Evolutionary conservation across 2,888 invertebrate species (phyloP), one percentile per base, ranked within the genome.

Genomic region (Cerastis rubricosa): DNA sequence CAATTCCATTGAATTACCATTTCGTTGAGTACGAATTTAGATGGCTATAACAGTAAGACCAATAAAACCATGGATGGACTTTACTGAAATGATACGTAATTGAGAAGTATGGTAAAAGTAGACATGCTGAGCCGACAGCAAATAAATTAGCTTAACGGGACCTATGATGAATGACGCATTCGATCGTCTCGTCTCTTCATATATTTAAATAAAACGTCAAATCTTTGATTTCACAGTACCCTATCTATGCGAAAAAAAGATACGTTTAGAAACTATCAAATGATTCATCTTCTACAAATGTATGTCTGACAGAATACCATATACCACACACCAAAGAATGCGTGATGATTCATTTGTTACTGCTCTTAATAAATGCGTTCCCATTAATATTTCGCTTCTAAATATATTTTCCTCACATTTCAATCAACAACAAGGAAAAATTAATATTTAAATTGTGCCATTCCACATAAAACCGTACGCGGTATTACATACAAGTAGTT

Each of bases 401-500:
- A 17, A 51, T 40, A 4, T 19, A 43, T 12, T 54, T 47, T 71
- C 54, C 71, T 54, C 14, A 5, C 59, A 9, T 5, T 40, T 9
- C 9, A 11, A 22, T 19, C 7, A 64, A 71, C 9, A 47, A 49
- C 40, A 45, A 57, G 78, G 65, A 71, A 72, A 66, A 59, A 54
- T 73, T 70, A 12, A 29, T 47, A 29, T 12, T 29, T 14, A 1
- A 80, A 73, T 88, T 79, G 88, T 65, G 69, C 84, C 74, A 69
- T 89, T 49, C 57, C 40, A 87, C 89, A 92, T 92, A 80, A 89
- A 71, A 29, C 74, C 76, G 66, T 78, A 71, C 86, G 89, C 90
- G 88, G 78, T 65, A 75, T 72, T 68, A 80, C 82, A 84, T 76
- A 82, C 84, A 72, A 51, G 67, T 43, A 66, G 74, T 90, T 92